These are phyloP conservation scores for Cryptus armator DNA, from an alignment of 2,888 invertebrate genomes.

Conservation along the genomic window DNA sequence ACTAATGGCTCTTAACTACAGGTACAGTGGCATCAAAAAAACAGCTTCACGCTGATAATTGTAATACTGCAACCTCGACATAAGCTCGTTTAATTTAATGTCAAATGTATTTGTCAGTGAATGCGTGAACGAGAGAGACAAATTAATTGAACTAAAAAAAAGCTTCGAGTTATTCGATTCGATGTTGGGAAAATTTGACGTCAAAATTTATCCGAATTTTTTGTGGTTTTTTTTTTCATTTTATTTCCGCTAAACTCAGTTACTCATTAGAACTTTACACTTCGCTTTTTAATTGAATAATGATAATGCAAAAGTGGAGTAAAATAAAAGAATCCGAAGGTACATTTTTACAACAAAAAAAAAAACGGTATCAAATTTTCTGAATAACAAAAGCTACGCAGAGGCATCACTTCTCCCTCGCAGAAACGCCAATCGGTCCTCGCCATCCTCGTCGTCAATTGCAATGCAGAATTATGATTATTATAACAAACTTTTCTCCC, in stretches of 20 bases:
- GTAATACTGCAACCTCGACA: conserved; percentile 55
- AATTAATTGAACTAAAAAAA: conserved; percentile 14
- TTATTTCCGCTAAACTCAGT: too few relatives aligned
- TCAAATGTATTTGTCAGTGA: conserved; percentile 59
- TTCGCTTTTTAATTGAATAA: too few relatives aligned
- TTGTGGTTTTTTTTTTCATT: not conserved
- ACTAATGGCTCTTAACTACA: conserved; percentile 97
- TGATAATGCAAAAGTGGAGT: too few relatives aligned
- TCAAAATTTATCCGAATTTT: not conserved
- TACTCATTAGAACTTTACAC: too few relatives aligned
- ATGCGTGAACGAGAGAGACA: conserved; percentile 41
- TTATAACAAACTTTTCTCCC: not conserved
- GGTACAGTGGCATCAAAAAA: conserved; percentile 87
- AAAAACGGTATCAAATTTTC: conserved; percentile 26
- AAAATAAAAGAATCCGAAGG: not conserved
- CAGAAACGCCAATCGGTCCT: conserved; percentile 20
- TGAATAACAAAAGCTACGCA: not conserved
- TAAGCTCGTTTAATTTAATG: conserved; percentile 55
- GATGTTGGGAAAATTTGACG: conserved; percentile 9
- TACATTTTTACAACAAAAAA: not conserved
- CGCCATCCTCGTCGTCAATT: conserved; percentile 11
- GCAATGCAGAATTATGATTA: not conserved
- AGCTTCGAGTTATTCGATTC: not conserved
- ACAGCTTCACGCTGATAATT: conserved; percentile 42
- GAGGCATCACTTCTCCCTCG: conserved; percentile 2